Conservation (phyloP, 2,113 vertebrate genomes). For the Entomyzon cyanotis region DNA sequence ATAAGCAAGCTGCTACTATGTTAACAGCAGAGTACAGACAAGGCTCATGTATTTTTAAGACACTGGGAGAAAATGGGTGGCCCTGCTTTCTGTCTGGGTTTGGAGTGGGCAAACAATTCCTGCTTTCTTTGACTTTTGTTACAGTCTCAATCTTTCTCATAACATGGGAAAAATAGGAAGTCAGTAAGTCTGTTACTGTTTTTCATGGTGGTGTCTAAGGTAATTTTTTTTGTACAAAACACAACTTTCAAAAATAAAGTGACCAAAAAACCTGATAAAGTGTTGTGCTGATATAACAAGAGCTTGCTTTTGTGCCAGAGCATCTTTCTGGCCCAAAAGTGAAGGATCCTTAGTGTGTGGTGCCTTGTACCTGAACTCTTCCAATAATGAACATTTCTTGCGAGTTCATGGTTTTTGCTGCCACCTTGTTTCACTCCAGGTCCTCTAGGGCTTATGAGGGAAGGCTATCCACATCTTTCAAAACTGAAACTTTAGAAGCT, state of each 20-base stretch:
- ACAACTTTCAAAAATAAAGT: slow-evolving; percentile 69
- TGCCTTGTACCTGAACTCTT: not conserved
- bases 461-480: not conserved
- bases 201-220: slow-evolving; percentile 53
- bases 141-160: slow-evolving; percentile 23
- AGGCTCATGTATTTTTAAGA: not conserved
- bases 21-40: not conserved
- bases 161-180: slow-evolving; percentile 48
- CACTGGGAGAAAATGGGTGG: not conserved
- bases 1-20: not conserved
- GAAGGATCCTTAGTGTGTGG: not conserved
- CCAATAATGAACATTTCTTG: not conserved
- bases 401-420: not conserved
- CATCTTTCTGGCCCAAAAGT: not conserved
- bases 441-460: not conserved
- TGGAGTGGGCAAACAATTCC: not conserved
- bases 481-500: not conserved
- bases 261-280: slow-evolving; percentile 30
- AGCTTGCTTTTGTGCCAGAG: not conserved
- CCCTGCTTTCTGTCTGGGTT: slow-evolving; percentile 1
- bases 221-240: slow-evolving; percentile 76
- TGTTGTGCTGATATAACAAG: not conserved
- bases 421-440: not conserved
- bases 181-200: slow-evolving; percentile 14
- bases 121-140: slow-evolving; percentile 57